Evolutionary conservation across 2,888 invertebrate genomes (phyloP).

Genomic region (Protophormia terraenovae): DNA sequence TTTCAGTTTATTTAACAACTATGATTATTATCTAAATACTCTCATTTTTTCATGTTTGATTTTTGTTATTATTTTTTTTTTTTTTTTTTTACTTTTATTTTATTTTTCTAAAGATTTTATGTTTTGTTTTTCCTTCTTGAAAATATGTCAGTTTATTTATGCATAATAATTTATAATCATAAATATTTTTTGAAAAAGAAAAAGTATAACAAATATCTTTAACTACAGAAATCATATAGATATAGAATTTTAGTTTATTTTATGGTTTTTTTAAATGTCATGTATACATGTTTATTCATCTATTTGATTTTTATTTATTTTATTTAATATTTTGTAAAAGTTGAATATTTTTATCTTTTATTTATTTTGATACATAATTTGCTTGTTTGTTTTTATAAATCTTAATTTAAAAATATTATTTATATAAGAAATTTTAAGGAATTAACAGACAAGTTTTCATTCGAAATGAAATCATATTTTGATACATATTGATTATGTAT

Average conservation of each 20-base stretch:
- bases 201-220: neutral
- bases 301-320: neutral
- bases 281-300: neutral
- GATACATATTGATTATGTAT: too few species aligned
- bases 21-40: conserved; percentile 54
- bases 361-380: neutral
- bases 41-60: neutral
- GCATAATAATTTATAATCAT: conserved; percentile 16
- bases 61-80: too few species aligned
- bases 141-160: conserved; percentile 43
- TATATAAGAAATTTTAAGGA: neutral
- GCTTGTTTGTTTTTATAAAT: neutral
- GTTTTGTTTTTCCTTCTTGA: neutral
- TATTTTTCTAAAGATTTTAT: too few species aligned
- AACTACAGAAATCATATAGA: neutral
- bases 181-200: neutral
- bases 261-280: neutral
- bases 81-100: neutral
- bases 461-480: too few species aligned
- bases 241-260: neutral
- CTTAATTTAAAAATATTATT: neutral
- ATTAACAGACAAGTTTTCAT: neutral
- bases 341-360: neutral
- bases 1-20: conserved; percentile 57
- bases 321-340: neutral